Evolutionary conservation across 2,888 invertebrate species (phyloP).

Genomic region (Stegophylla sp.): DNA sequence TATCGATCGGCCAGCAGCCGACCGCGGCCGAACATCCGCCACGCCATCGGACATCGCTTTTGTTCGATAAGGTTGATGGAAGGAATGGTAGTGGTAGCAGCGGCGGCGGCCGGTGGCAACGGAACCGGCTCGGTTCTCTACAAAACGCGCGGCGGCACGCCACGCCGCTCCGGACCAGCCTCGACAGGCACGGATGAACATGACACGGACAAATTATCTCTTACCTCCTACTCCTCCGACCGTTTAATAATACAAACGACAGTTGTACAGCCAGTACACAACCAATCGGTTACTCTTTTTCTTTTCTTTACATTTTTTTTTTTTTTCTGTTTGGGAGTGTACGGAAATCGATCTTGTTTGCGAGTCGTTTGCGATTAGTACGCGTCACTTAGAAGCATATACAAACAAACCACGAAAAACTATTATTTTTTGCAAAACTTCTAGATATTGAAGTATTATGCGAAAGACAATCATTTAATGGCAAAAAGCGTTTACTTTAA

Average conservation of each 20-base stretch:
- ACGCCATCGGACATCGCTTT: conserved; percentile 43
- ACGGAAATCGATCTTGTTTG: conserved; percentile 10
- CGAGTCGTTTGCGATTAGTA: not conserved
- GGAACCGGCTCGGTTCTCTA: conserved; percentile 47
- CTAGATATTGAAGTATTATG: not conserved
- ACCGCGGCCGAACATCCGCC: conserved; percentile 37
- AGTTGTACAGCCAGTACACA: not conserved
- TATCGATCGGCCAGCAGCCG: conserved; percentile 44
- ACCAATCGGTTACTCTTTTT: conserved; percentile 1
- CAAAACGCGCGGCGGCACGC: conserved; percentile 23
- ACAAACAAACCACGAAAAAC: not conserved
- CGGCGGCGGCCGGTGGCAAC: not conserved
- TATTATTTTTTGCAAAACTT: not conserved
- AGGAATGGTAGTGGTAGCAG: conserved; percentile 4
- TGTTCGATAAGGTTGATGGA: conserved; percentile 39
- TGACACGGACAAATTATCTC: conserved; percentile 57
- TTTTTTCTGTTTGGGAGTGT: conserved; percentile 7
- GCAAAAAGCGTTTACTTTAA: too few relatives aligned
- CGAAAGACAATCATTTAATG: too few relatives aligned
- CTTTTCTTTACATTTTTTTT: not conserved
- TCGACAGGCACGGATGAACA: conserved; percentile 50
- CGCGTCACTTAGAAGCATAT: not conserved
- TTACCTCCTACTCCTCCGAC: not conserved
- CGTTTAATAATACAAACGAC: conserved; percentile 54
- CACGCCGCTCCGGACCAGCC: conserved; percentile 22